Conservation (phyloP, 2,888 invertebrate genomes). For the Oscheius sp. region DNA sequence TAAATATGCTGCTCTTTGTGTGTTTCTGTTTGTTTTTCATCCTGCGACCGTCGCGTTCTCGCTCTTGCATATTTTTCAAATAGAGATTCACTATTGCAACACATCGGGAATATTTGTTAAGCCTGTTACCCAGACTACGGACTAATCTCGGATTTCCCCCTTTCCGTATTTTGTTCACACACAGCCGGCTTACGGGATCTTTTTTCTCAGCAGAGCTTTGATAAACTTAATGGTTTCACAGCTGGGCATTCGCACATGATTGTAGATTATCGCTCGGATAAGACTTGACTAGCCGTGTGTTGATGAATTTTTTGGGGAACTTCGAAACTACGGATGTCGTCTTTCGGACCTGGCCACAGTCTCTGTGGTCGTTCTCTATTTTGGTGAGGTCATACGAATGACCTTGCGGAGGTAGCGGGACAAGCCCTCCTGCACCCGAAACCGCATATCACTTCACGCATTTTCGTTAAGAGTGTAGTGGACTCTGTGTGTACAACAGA, state of each 20-base stretch:
- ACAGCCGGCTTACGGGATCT: not conserved
- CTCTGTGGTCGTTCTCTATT: constrained; percentile 25
- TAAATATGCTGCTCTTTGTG: constrained; percentile 36
- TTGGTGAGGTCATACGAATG: constrained; percentile 28
- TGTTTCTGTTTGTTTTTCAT: constrained; percentile 38
- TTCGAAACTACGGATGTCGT: too few species aligned
- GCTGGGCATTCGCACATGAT: not conserved
- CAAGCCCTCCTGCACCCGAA: constrained; percentile 21
- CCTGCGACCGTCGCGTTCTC: constrained; percentile 22
- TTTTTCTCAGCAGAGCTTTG: not conserved
- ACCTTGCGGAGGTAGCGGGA: constrained; percentile 34
- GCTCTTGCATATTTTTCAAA: constrained; percentile 18
- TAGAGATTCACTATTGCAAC: not conserved
- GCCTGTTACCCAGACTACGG: too few species aligned
- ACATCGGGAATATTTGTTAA: too few species aligned
- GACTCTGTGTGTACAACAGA: too few species aligned
- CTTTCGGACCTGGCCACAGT: not conserved
- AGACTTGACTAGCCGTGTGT: too few species aligned
- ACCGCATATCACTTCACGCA: constrained; percentile 21
- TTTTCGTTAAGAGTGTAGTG: too few species aligned
- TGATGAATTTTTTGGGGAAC: too few species aligned
- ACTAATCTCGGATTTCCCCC: too few species aligned
- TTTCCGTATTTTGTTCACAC: too few species aligned
- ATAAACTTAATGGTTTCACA: constrained; percentile 2
- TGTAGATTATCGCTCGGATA: too few species aligned